A percentile compares a stretch with the other conserved stretches of the same genome.
Evolutionary conservation across 2,113 vertebrate species (phyloP).

Genomic region (Halcyon malimbica): DNA sequence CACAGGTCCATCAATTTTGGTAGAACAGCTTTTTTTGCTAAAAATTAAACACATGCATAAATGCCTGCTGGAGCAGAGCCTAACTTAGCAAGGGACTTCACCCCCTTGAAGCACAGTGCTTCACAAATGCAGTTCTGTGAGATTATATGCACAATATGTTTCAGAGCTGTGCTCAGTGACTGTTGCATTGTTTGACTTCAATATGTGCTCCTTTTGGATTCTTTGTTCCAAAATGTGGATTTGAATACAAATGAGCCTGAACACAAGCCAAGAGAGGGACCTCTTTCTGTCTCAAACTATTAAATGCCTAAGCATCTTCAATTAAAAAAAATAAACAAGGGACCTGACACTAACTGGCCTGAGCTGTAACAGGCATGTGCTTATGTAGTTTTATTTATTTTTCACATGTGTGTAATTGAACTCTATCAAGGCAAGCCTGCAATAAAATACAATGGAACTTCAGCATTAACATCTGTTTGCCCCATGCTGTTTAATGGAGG

Average conservation of each 20-base stretch:
- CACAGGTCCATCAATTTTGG: background rate
- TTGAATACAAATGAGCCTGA: slow-evolving; percentile 50
- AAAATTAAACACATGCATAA: slow-evolving; percentile 13
- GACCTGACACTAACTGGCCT: slow-evolving; percentile 11
- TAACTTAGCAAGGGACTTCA: slow-evolving; percentile 13
- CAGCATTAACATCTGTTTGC: slow-evolving; percentile 39
- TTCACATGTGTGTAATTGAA: slow-evolving; percentile 18
- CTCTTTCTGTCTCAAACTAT: slow-evolving; percentile 10
- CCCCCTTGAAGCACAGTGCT: slow-evolving; percentile 15
- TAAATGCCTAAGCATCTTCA: slow-evolving; percentile 36
- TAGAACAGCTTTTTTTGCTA: slow-evolving; percentile 1
- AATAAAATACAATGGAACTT: background rate
- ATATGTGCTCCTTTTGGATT: background rate
- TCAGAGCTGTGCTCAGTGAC: background rate
- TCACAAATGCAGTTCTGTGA: background rate
- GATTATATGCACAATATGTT: background rate
- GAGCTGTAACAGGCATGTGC: background rate
- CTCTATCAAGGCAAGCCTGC: background rate
- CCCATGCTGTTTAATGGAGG: background rate
- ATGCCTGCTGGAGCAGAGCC: slow-evolving; percentile 22
- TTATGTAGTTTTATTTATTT: slow-evolving; percentile 40
- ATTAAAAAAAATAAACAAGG: slow-evolving; percentile 14
- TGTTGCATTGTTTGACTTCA: background rate
- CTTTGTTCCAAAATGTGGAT: slow-evolving; percentile 55
- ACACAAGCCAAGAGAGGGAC: background rate